phyloP scores from a whole-genome alignment of 2,888 invertebrate genomes.

The Oscheius sp. region DNA sequence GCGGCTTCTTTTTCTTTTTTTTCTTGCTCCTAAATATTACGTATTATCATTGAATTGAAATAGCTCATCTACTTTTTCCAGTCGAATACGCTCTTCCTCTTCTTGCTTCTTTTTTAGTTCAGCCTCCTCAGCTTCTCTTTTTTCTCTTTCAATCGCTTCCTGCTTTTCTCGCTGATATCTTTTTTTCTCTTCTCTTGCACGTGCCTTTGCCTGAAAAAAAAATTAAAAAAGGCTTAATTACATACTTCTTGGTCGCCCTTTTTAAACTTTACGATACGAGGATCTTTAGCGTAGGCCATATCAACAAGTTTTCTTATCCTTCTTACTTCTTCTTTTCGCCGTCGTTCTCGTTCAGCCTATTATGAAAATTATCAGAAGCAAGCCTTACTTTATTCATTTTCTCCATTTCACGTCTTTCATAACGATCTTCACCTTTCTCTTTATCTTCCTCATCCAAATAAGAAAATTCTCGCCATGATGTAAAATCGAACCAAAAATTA shows the following conservation, averaged over 20 bases:
- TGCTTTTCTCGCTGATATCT: slow-evolving; percentile 37
- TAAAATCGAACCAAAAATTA: slow-evolving; percentile 93
- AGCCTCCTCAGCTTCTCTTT: slow-evolving; percentile 55
- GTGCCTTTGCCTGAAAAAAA: slow-evolving; percentile 45
- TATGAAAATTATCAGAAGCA: background rate
- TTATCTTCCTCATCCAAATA: slow-evolving; percentile 98
- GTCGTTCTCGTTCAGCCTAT: slow-evolving; percentile 82
- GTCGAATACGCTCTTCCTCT: slow-evolving; percentile 39
- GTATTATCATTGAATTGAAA: no score
- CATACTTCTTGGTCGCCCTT: slow-evolving; percentile 89
- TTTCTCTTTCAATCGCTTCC: slow-evolving; percentile 48
- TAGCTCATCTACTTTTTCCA: no score
- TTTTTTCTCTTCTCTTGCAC: slow-evolving; percentile 46
- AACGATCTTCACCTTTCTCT: slow-evolving; percentile 92
- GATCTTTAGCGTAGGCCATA: slow-evolving; percentile 90
- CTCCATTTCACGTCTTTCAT: slow-evolving; percentile 96
- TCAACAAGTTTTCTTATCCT: slow-evolving; percentile 90
- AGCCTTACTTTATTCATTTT: slow-evolving; percentile 85
- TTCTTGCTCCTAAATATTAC: no score
- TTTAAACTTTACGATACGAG: slow-evolving; percentile 88
- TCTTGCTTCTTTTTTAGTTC: slow-evolving; percentile 49
- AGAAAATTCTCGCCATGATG: slow-evolving; percentile 97
- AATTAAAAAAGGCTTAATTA: background rate
- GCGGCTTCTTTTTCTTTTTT: slow-evolving; percentile 70
- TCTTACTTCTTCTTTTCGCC: slow-evolving; percentile 95